A percentile compares a stretch with the other conserved stretches of the same genome.
Conservation (phyloP, 2,797 vertebrate species). For the Rhinophrynus dorsalis region DNA sequence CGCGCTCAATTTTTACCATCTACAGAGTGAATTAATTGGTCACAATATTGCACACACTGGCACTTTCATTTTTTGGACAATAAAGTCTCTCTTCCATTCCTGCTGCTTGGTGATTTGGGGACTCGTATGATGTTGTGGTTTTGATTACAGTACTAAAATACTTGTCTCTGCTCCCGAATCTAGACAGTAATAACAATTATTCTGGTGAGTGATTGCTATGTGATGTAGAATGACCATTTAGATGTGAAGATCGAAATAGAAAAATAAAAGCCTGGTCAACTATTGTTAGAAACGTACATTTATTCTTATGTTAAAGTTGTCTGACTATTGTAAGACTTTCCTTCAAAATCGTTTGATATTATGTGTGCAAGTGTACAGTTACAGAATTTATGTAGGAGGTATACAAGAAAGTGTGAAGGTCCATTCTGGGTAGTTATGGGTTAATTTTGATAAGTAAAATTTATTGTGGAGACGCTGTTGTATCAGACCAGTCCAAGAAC, state of each 20-base stretch:
- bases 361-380: too few relatives aligned
- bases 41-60: slow-evolving; percentile 34
- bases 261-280: neutral
- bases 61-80: slow-evolving; percentile 32
- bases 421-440: too few relatives aligned
- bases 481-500: too few relatives aligned
- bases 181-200: slow-evolving; percentile 45
- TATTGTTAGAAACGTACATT: neutral
- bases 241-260: slow-evolving; percentile 15
- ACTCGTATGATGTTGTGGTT: slow-evolving; percentile 34
- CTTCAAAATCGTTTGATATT: too few relatives aligned
- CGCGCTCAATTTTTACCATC: slow-evolving; percentile 14
- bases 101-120: slow-evolving; percentile 38
- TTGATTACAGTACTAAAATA: slow-evolving; percentile 42
- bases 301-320: too few relatives aligned
- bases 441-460: too few relatives aligned
- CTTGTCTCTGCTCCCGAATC: slow-evolving; percentile 21
- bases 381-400: too few relatives aligned
- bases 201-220: slow-evolving; percentile 29
- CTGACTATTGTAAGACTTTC: too few relatives aligned
- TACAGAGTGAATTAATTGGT: slow-evolving; percentile 41
- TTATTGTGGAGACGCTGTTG: too few relatives aligned
- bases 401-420: too few relatives aligned
- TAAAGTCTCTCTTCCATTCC: slow-evolving; percentile 34
- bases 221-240: slow-evolving; percentile 18